Base-by-base conservation (phyloP, 1,140 invertebrate species). In the Drosophila parabipectinata region DNA sequence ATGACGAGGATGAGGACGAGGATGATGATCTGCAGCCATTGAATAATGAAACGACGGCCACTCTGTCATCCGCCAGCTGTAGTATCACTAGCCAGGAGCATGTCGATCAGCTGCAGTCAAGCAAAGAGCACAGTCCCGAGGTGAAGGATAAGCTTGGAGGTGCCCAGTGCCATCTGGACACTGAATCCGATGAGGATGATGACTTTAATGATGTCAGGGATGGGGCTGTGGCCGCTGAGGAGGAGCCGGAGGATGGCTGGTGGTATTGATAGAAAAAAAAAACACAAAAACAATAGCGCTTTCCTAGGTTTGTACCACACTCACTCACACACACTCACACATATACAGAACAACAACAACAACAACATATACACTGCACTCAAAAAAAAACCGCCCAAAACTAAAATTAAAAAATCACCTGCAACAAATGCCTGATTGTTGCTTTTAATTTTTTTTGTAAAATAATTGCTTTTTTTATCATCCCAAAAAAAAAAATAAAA, bases 261-360 rank as follows among this genome's bases (percentile, higher is more conserved):
- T 87, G 91, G 91, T 82, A 92, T 91, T 81, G 87, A 91, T 77
- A 57, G 66, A 28, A 71, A 18, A 18, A 18, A 88, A 78, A 71
- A 21, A 21, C 84, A 78, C 9, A 37, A 37, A 37, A 12, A 37
- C 10, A 34, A 34, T 83, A 89, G 83, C 82, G 55, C 90, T 92
- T 88, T 77, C 91, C 34, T 67, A 88, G 91, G 91, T 92, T 92
- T 88, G 91, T 92, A 92, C 74, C 72, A 37, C 72, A 80, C 76
- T 71, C 57, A 85, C 34, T 12, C 34, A 12, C 34, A 12, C 32
- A 77, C 66, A 26, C 26, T 26, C 26, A 26, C 62, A 74, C 52
- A 58, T 47, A 58, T 48, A 66, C 48, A 72, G 60, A 55, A 64
- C 64, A 57, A 61, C 58, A 69, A 66, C 44, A 67, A 63, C 58